Evolutionary conservation across 1,140 invertebrate genomes (phyloP), one percentile per base, ranked within the genome.

Genomic region (Globodera ellingtonae): DNA sequence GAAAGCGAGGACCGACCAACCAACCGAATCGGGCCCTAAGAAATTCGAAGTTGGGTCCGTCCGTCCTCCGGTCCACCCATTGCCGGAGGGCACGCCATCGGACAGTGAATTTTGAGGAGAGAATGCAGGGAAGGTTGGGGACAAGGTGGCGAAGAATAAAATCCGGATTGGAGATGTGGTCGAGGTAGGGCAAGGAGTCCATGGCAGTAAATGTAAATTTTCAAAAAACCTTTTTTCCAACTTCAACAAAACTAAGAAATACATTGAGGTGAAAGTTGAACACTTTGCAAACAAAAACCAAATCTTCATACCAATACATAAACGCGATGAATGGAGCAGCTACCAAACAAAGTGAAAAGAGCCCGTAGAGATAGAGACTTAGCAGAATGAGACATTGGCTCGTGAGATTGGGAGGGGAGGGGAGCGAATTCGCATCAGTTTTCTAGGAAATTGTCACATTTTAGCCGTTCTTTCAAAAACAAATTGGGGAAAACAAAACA

Each of bases 21-120:
- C 44, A 46, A 75, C 73, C 73, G 66, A 46, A 69, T 62, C 56
- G 35, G n/a, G 24, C 13, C 10, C 7, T 44, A 10, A 75, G 48
- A 69, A 46, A 75, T 59, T 75, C 35, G 9, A 59, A 75, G 18
- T 75, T 50, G 3, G 73, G 73, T 50, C 47, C 6, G 35, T 35
- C 73, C 44, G 35, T 48, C 6, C 18, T 70, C 6, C 6, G 24
- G 21, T 50, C 73, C 13, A 50, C 73, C 73, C 73, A 75, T 48
- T 75, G 24, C 6, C 66, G 24, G 46, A 59, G 73, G 46, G 73
- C 52, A 44, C 24, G 73, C 73, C 73, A 75, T 15, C 56, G 73
- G 2, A 6, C n/a, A 15, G 35, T 62, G 46, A 75, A 75, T 62
- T 44, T 48, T 18, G 73, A 46, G 21, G 35, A 69, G 73, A 75